These are phyloP conservation scores for Carlito syrichta DNA, from an alignment of 2,113 vertebrate species.

Conservation along the genomic window DNA sequence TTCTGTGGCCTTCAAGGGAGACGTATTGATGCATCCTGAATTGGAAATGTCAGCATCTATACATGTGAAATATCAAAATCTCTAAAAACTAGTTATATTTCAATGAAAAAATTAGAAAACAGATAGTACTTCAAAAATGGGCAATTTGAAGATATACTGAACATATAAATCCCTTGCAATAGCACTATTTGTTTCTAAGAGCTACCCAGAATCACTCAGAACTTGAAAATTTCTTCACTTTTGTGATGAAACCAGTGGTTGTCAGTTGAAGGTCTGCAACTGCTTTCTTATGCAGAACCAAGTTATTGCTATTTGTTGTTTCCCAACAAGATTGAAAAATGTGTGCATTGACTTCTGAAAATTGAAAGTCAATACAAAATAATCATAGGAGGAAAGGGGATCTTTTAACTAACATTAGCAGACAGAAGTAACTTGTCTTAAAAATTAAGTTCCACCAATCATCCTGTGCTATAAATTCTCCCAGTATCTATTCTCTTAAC, in stretches of 20 bases:
- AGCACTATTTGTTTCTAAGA: neutral
- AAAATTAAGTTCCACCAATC: neutral
- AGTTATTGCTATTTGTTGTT: neutral
- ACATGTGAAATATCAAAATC: neutral
- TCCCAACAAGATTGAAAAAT: neutral
- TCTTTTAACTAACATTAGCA: neutral
- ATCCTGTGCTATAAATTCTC: neutral
- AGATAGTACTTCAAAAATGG: neutral
- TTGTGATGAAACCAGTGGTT: neutral
- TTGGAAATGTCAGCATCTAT: neutral
- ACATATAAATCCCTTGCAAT: neutral
- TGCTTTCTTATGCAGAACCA: neutral
- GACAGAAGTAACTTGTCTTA: neutral
- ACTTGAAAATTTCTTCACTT: neutral
- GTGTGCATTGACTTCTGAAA: neutral
- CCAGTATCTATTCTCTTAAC: neutral
- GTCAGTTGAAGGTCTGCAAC: neutral
- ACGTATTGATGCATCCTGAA: neutral
- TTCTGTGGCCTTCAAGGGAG: neutral
- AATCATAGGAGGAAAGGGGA: neutral
- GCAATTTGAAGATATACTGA: neutral
- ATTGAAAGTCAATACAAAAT: neutral
- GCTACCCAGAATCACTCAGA: neutral
- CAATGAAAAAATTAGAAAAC: neutral
- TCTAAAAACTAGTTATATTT: slow-evolving; percentile 4